These are phyloP conservation scores for Smithornis capensis DNA, from an alignment of 2,113 vertebrate species.

Conservation along the genomic window DNA sequence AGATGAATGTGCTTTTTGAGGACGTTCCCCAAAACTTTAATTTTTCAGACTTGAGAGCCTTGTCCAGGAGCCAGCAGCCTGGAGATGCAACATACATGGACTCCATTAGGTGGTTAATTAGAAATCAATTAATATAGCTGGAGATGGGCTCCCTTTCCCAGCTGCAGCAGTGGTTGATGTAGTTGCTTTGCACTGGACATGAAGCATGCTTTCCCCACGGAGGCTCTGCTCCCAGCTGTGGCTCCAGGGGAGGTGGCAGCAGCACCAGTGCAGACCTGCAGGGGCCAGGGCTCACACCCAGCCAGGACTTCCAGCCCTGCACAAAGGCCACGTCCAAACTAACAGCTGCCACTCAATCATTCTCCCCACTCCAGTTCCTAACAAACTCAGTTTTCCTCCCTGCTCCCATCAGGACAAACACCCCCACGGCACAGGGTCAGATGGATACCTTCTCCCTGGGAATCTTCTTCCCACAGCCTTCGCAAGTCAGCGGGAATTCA, in stretches of 20 bases:
- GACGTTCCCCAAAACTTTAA: background rate
- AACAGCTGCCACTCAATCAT: background rate
- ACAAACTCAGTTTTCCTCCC: background rate
- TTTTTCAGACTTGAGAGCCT: background rate
- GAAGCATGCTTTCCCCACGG: background rate
- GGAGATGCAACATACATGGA: background rate
- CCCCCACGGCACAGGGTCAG: rapidly evolving
- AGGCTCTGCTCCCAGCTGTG: background rate
- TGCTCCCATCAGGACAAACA: rapidly evolving
- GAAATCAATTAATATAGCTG: background rate
- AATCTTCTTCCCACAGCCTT: slow-evolving; percentile 88
- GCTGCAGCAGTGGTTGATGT: rapidly evolving
- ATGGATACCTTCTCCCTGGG: slow-evolving; percentile 83
- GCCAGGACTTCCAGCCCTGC: rapidly evolving
- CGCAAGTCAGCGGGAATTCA: slow-evolving; percentile 86
- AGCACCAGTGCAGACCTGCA: rapidly evolving
- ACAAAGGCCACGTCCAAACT: background rate
- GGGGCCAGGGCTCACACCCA: rapidly evolving
- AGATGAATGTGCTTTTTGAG: background rate
- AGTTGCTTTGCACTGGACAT: background rate
- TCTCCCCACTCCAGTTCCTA: background rate
- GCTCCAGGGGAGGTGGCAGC: background rate
- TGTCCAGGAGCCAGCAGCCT: background rate
- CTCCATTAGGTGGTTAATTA: background rate
- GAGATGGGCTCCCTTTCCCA: background rate